Conservation (phyloP, 1,140 invertebrate species). For the Hypsibius dujardini region DNA sequence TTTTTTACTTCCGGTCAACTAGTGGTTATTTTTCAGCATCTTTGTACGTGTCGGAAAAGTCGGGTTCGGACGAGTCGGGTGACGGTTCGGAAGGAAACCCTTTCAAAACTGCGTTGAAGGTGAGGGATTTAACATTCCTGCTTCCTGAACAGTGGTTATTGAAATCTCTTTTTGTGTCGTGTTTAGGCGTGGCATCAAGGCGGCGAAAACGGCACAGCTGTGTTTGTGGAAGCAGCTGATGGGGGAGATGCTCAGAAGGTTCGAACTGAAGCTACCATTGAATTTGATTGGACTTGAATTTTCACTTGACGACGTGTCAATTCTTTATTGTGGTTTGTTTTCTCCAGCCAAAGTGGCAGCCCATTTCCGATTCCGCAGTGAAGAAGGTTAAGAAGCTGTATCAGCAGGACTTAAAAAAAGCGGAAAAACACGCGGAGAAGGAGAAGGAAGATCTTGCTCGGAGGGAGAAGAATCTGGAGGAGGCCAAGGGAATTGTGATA, state of each 20-base stretch:
- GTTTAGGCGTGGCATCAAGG: slow-evolving; percentile 54
- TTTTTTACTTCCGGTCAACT: no score
- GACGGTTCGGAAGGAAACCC: slow-evolving; percentile 68
- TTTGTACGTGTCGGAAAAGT: slow-evolving; percentile 76
- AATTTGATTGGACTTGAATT: slow-evolving; percentile 17
- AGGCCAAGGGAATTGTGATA: slow-evolving; percentile 67
- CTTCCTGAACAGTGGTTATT: not conserved
- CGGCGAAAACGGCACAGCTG: slow-evolving; percentile 62
- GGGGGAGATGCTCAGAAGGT: slow-evolving; percentile 22
- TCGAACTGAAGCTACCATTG: slow-evolving; percentile 32
- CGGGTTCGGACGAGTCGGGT: slow-evolving; percentile 60
- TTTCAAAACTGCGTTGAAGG: slow-evolving; percentile 68
- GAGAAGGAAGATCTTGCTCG: slow-evolving; percentile 65
- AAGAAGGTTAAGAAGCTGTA: slow-evolving; percentile 87
- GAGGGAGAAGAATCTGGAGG: slow-evolving; percentile 68
- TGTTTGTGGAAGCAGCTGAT: slow-evolving; percentile 66
- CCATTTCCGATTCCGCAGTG: slow-evolving; percentile 71
- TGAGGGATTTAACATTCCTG: slow-evolving; percentile 18
- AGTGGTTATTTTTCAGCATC: slow-evolving; percentile 29
- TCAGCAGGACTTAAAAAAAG: slow-evolving; percentile 58
- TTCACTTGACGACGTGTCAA: slow-evolving; percentile 15
- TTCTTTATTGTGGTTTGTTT: slow-evolving; percentile 21
- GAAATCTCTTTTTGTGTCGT: not conserved
- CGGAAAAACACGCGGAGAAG: slow-evolving; percentile 52
- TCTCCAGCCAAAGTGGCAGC: slow-evolving; percentile 44